These are phyloP conservation scores for Melolontha melolontha DNA, from an alignment of 2,888 invertebrate species.

Conservation along the genomic window DNA sequence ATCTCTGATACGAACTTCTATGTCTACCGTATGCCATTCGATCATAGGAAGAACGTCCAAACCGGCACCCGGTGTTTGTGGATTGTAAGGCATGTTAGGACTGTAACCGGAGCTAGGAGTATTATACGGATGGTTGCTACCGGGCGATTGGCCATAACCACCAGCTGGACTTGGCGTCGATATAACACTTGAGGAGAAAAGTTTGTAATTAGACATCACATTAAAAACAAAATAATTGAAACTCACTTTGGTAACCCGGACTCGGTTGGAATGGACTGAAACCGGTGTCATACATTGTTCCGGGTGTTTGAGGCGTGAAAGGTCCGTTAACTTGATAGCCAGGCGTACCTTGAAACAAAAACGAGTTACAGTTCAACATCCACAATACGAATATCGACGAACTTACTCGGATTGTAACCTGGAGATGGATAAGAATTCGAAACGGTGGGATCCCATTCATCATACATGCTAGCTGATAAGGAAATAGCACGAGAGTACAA, in stretches of 20 bases:
- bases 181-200: constrained; percentile 61
- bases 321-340: constrained; percentile 82
- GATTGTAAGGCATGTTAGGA: constrained; percentile 86
- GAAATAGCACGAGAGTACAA: too few species aligned
- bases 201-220: too few species aligned
- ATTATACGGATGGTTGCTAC: constrained; percentile 70
- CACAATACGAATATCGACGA: neutral
- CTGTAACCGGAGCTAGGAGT: constrained; percentile 89
- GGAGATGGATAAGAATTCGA: constrained; percentile 82
- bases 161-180: constrained; percentile 73
- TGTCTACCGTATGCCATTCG: constrained; percentile 94
- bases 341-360: constrained; percentile 66
- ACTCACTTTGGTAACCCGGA: constrained; percentile 75
- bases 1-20: constrained; percentile 84
- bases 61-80: constrained; percentile 84
- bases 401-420: constrained; percentile 77
- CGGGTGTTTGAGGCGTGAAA: constrained; percentile 96
- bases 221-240: too few species aligned
- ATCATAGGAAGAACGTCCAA: constrained; percentile 71
- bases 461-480: too few species aligned
- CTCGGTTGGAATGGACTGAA: constrained; percentile 92
- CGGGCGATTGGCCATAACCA: constrained; percentile 68
- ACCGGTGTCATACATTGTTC: constrained; percentile 89
- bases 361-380: too few species aligned
- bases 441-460: constrained; percentile 92